Percentiles rank a stretch among this genome's conserved stretches.
phyloP scores from a whole-genome alignment of 2,888 invertebrate species.

The Nephrotoma flavescens region DNA sequence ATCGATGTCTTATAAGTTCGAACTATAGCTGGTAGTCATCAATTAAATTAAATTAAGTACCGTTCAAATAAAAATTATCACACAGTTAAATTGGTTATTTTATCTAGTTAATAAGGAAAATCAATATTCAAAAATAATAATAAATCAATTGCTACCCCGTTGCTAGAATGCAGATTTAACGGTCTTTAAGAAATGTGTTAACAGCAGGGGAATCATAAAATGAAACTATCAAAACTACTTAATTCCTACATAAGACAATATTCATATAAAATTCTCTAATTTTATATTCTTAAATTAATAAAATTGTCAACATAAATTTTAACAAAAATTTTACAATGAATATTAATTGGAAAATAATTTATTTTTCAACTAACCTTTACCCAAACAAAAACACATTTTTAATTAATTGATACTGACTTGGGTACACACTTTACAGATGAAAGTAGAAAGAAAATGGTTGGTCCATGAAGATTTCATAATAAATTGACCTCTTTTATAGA shows the following conservation, averaged over 20 bases:
- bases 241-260: background rate
- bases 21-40: no score
- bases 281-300: background rate
- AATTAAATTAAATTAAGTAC: no score
- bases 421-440: background rate
- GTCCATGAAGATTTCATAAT: background rate
- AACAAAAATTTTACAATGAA: background rate
- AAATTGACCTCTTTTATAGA: background rate
- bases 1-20: no score
- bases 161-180: background rate
- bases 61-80: no score
- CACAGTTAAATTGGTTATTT: no score
- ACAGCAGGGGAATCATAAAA: background rate
- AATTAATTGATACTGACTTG: background rate
- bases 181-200: background rate
- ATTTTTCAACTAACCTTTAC: background rate
- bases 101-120: background rate
- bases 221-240: background rate
- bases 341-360: background rate
- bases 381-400: background rate
- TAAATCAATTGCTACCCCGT: background rate
- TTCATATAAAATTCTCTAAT: background rate
- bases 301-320: background rate
- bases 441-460: background rate
- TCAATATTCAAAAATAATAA: background rate